These are phyloP conservation scores for Galleria mellonella DNA, from an alignment of 1,140 invertebrate genomes.

Conservation along the genomic window DNA sequence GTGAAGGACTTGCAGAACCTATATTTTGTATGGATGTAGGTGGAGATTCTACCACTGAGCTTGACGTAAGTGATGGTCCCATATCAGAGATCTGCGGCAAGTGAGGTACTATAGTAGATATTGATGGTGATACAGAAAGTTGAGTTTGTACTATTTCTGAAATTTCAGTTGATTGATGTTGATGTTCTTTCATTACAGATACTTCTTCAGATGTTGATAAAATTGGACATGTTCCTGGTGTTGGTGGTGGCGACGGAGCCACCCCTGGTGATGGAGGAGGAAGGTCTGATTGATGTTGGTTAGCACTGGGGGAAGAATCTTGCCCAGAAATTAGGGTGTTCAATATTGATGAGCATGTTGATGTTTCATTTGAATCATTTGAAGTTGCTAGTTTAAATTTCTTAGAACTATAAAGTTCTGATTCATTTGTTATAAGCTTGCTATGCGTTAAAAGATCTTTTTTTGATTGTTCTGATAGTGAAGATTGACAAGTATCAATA, in stretches of 20 bases:
- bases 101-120: constrained; percentile 44
- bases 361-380: background rate
- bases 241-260: constrained; percentile 57
- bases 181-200: background rate
- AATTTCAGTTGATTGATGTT: too few species aligned
- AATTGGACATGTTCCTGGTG: constrained; percentile 32
- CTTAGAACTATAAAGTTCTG: too few species aligned
- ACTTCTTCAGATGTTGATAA: background rate
- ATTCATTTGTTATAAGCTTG: too few species aligned
- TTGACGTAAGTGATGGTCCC: background rate
- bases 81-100: constrained; percentile 31
- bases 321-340: too few species aligned
- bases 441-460: too few species aligned
- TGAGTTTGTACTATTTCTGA: too few species aligned
- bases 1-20: constrained; percentile 41
- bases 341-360: background rate
- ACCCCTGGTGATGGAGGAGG: constrained; percentile 51
- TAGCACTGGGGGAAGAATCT: too few species aligned
- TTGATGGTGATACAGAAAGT: too few species aligned
- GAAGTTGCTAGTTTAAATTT: background rate
- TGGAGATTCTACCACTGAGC: background rate
- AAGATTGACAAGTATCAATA: too few species aligned
- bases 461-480: too few species aligned
- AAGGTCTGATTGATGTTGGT: constrained; percentile 11
- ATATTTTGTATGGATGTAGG: constrained; percentile 36